Percentiles rank a stretch among this genome's conserved stretches.
Conservation (phyloP, 1,140 invertebrate species). For the Drosophila setifemur region DNA sequence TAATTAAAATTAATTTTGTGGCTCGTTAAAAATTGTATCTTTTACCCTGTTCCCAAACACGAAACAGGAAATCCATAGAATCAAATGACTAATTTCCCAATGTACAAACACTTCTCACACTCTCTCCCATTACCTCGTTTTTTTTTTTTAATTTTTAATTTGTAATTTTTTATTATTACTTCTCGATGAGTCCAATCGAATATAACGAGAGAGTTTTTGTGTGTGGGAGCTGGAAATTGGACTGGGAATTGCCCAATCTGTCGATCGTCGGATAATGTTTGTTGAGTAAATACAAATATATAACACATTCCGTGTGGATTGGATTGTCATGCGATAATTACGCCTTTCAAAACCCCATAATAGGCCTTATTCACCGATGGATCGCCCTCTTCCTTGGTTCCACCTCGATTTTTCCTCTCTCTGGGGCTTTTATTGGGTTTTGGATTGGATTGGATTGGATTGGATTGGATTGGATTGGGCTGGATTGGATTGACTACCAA, state of each 20-base stretch:
- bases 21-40: too few relatives aligned
- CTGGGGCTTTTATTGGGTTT: neutral
- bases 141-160: too few relatives aligned
- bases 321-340: conserved; percentile 76
- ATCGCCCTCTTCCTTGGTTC: conserved; percentile 45
- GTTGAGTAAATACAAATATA: conserved; percentile 52
- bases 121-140: neutral
- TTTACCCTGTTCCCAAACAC: too few relatives aligned
- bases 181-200: conserved; percentile 22
- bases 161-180: neutral
- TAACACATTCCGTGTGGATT: conserved; percentile 64
- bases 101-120: conserved; percentile 25
- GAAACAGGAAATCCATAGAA: conserved; percentile 19
- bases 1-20: too few relatives aligned
- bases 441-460: neutral
- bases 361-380: conserved; percentile 68
- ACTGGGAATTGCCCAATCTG: conserved; percentile 38
- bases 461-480: neutral
- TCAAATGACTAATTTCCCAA: conserved; percentile 45
- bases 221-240: conserved; percentile 38
- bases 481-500: neutral
- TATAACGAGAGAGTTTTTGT: neutral
- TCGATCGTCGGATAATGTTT: conserved; percentile 47
- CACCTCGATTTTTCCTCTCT: too few relatives aligned
- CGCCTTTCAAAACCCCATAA: conserved; percentile 74